Percentiles rank a stretch among this genome's conserved stretches.
Evolutionary conservation across 2,797 vertebrate species (phyloP).

Genomic region (Hirundo rustica): DNA sequence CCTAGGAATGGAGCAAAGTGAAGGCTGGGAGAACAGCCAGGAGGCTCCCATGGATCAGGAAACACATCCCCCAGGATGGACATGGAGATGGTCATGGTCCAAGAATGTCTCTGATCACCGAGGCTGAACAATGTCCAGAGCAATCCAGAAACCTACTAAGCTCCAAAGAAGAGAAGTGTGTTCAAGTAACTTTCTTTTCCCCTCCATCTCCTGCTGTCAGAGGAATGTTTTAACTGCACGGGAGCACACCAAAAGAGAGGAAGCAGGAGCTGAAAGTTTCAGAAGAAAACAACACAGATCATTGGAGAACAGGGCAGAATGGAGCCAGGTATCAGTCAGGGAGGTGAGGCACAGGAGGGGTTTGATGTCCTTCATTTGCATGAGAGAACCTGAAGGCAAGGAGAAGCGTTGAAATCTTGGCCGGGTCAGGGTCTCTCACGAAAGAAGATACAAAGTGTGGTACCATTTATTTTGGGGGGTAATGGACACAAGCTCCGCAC

Average conservation of each 20-base stretch:
- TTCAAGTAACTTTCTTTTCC: not conserved
- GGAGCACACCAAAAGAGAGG: not conserved
- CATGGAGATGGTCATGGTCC: rapidly evolving
- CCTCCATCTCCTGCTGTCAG: not conserved
- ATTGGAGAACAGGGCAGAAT: not conserved
- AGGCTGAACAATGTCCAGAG: not conserved
- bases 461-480: not conserved
- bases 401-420: not conserved
- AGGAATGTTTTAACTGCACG: not conserved
- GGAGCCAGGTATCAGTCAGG: not conserved
- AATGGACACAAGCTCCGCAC: not conserved
- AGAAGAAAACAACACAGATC: not conserved
- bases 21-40: not conserved
- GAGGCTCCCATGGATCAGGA: not conserved
- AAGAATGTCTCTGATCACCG: not conserved
- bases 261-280: not conserved
- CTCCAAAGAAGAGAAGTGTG: not conserved
- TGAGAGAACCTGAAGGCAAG: not conserved
- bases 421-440: not conserved
- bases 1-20: rapidly evolving
- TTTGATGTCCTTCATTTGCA: not conserved
- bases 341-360: not conserved
- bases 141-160: not conserved
- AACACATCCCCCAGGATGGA: rapidly evolving
- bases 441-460: not conserved